Evolutionary conservation across 2,888 invertebrate species (phyloP).

Genomic region (Caenorhabditis sinica): DNA sequence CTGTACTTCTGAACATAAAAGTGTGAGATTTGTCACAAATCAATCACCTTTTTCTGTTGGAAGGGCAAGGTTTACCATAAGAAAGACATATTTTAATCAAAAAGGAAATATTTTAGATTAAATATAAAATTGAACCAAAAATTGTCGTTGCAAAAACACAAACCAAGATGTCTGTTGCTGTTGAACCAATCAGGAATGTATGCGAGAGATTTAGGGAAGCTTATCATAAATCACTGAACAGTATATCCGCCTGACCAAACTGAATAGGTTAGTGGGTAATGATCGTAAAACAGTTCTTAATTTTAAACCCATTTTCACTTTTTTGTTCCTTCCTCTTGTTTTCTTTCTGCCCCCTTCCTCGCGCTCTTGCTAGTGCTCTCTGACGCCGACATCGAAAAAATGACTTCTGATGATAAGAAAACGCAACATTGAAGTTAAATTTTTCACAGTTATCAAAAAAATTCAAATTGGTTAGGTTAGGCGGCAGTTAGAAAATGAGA

Average conservation of each 20-base stretch:
- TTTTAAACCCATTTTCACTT: slow-evolving; percentile 24
- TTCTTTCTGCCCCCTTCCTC: neutral
- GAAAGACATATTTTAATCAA: too few relatives aligned
- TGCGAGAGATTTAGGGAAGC: slow-evolving; percentile 9
- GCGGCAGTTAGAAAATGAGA: neutral
- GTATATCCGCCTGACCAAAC: slow-evolving; percentile 18
- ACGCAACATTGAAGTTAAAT: slow-evolving; percentile 21
- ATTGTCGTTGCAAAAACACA: neutral
- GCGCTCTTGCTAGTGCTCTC: too few relatives aligned
- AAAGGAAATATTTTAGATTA: neutral
- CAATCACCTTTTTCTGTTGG: too few relatives aligned
- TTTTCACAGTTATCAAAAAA: slow-evolving; percentile 40
- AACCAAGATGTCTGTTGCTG: neutral
- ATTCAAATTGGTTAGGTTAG: slow-evolving; percentile 38
- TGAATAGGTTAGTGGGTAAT: neutral
- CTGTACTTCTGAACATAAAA: neutral
- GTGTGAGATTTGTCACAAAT: too few relatives aligned
- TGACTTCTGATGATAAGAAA: slow-evolving; percentile 44
- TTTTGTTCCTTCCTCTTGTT: neutral
- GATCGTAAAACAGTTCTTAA: slow-evolving; percentile 24
- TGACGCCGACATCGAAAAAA: slow-evolving; percentile 52
- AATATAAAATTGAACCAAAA: neutral
- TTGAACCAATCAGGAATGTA: neutral
- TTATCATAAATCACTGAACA: slow-evolving; percentile 43
- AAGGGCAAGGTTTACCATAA: too few relatives aligned